A percentile compares a stretch with the other conserved stretches of the same genome.
Conservation (phyloP, 2,888 invertebrate genomes). For the Tromatobia lineatoria region DNA sequence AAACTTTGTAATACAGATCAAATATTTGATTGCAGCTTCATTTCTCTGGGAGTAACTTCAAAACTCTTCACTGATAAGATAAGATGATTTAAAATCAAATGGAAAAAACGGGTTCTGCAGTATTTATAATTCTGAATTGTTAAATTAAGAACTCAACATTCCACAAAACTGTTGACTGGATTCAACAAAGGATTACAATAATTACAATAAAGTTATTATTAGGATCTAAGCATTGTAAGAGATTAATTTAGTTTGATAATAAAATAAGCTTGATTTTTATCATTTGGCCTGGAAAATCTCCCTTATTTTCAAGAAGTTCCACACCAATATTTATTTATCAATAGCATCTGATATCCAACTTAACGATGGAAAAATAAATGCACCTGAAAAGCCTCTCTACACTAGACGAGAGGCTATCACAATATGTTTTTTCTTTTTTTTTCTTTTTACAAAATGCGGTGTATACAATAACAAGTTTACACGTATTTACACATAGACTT, state of each 20-base stretch:
- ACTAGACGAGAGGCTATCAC: constrained; percentile 65
- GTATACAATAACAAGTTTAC: constrained; percentile 69
- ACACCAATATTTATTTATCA: constrained; percentile 10
- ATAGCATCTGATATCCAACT: constrained; percentile 43
- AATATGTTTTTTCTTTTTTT: constrained; percentile 62
- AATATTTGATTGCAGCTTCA: background rate
- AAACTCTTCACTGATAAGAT: background rate
- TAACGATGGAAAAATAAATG: constrained; percentile 71
- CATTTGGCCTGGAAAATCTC: constrained; percentile 14
- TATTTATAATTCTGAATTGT: too few species aligned
- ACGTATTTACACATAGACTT: constrained; percentile 71
- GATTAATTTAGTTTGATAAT: background rate
- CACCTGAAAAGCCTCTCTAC: constrained; percentile 66
- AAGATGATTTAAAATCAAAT: too few species aligned
- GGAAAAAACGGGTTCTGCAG: too few species aligned
- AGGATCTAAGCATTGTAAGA: background rate
- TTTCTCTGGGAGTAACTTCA: background rate
- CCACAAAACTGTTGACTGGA: background rate
- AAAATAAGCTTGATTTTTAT: background rate
- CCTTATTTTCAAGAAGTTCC: background rate
- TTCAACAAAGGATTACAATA: background rate
- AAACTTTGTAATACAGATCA: background rate
- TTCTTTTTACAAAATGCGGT: constrained; percentile 63
- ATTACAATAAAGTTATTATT: background rate
- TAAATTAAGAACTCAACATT: too few species aligned